Evolutionary conservation across 92 coral and sea anemone genomes (phyloP).

Genomic region (Actinernus sp.): DNA sequence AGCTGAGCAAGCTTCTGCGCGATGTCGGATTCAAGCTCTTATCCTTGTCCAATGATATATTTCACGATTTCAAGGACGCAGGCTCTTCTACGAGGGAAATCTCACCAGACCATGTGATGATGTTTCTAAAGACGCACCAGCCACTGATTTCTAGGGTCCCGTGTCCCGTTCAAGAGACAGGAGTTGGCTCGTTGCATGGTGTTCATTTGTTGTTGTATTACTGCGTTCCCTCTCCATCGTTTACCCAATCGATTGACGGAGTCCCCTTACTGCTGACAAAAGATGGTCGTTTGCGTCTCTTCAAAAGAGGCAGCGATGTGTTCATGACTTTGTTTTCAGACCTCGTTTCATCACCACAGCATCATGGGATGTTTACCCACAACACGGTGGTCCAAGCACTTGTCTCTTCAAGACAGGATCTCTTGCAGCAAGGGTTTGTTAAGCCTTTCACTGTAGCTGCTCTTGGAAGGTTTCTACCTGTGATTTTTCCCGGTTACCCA

Average conservation of each 20-base stretch:
- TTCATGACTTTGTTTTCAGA: conserved; percentile 84
- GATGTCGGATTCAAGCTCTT: conserved; percentile 77
- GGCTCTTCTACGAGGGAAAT: conserved; percentile 65
- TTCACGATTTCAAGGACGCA: conserved; percentile 63
- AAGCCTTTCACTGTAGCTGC: conserved; percentile 78
- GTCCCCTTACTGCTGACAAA: conserved; percentile 90
- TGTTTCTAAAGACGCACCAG: conserved; percentile 56
- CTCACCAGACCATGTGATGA: conserved; percentile 68
- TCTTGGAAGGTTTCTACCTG: conserved; percentile 72
- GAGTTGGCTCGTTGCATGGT: conserved; percentile 42
- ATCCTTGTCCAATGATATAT: conserved; percentile 57
- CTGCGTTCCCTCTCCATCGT: conserved; percentile 62
- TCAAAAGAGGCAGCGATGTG: conserved; percentile 75
- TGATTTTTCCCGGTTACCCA: conserved; percentile 66
- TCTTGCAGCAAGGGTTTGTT: conserved; percentile 77
- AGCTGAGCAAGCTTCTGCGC: conserved; percentile 52
- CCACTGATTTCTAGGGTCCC: conserved; percentile 67
- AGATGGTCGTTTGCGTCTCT: conserved; percentile 74
- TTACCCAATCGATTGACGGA: conserved; percentile 66
- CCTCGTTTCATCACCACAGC: conserved; percentile 76
- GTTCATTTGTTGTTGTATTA: conserved; percentile 74
- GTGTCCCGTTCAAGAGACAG: conserved; percentile 58
- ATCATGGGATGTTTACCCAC: conserved; percentile 51
- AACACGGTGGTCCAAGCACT: conserved; percentile 64
- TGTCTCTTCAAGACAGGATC: conserved; percentile 37